Conservation (phyloP, 2,888 invertebrate genomes). For the Scaptomyza parva region DNA sequence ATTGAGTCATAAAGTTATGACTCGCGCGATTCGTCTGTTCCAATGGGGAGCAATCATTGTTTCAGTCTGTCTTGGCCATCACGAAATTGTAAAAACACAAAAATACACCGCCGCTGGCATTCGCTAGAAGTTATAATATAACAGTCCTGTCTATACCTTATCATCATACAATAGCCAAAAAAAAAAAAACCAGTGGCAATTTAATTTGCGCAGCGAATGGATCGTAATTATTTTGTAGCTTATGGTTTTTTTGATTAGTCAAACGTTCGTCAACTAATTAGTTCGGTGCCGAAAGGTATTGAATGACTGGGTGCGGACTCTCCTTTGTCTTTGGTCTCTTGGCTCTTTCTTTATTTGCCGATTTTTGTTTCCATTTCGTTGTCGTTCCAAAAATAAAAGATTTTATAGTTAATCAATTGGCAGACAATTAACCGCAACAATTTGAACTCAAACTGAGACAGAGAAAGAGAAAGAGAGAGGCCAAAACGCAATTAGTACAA, state of each 20-base stretch:
- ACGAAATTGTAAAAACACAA: slow-evolving; percentile 43
- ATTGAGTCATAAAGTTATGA: slow-evolving; percentile 59
- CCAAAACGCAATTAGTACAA: slow-evolving; percentile 60
- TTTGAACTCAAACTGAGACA: slow-evolving; percentile 42
- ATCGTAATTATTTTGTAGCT: slow-evolving; percentile 48
- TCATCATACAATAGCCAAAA: not conserved
- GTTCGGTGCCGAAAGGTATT: slow-evolving; percentile 28
- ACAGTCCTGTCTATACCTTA: not conserved
- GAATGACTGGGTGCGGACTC: slow-evolving; percentile 39
- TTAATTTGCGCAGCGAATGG: slow-evolving; percentile 60
- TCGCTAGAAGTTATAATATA: slow-evolving; percentile 36
- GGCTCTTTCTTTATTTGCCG: slow-evolving; percentile 7
- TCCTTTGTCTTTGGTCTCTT: slow-evolving; percentile 18
- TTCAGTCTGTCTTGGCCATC: slow-evolving; percentile 44
- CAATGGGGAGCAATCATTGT: slow-evolving; percentile 48
- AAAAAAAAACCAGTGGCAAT: slow-evolving; percentile 70
- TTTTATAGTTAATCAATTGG: slow-evolving; percentile 66
- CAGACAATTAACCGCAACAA: slow-evolving; percentile 58
- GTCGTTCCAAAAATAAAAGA: slow-evolving; percentile 25
- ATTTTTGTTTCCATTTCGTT: slow-evolving; percentile 32
- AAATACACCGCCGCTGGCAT: slow-evolving; percentile 25
- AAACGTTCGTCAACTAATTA: slow-evolving; percentile 59
- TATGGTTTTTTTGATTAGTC: slow-evolving; percentile 28
- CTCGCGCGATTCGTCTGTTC: slow-evolving; percentile 12
- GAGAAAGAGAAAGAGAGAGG: slow-evolving; percentile 29